Evolutionary conservation across 1,140 invertebrate genomes (phyloP), one percentile per base, ranked within the genome.

Genomic region (Drosophila equinoxialis): DNA sequence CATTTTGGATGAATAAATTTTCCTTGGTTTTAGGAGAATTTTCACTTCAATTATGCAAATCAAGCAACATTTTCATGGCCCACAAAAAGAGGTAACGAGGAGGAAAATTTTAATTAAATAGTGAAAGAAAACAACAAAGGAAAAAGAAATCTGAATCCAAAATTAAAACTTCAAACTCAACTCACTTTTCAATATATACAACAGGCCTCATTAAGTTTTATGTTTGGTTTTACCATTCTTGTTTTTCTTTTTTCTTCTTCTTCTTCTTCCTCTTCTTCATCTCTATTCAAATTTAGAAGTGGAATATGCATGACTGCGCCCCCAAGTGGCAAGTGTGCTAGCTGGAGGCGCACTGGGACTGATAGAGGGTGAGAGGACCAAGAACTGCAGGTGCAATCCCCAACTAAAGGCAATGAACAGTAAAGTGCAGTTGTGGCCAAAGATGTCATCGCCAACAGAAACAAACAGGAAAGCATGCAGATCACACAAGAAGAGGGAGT

Each of bases 61-160:
- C 71, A 64, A 76, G 70, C 76, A 58, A 66, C 75, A 68, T 82
- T 86, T 82, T 35, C 82, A 86, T 82, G 82, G 79, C 30, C 82
- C 54, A 72, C 69, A 58, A 77, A 84, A 66, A 64, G 30, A 30
- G 30, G 65, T 74, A 86, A 82, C 83, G 82, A 79, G 68, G 71
- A 82, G 71, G 82, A 86, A 86, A 86, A 86, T 86, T 86, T 87
- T 86, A 86, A 86, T 86, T 81, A 87, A 86, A 82, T 82, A 66
- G 82, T 68, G 73, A 86, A 86, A 79, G 66, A 48, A 76, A 76
- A 76, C 68, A 76, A 76, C 68, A 57, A 76, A 65, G 74, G 71
- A 80, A 76, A 73, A 70, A 59, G 59, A 66, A 78, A 66, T 60
- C 61, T 58, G 51, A 68, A 13, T 39, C 11, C 37, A 39, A 39